Base-by-base conservation (phyloP, 2,888 invertebrate species). In the Escarpia spicata region DNA sequence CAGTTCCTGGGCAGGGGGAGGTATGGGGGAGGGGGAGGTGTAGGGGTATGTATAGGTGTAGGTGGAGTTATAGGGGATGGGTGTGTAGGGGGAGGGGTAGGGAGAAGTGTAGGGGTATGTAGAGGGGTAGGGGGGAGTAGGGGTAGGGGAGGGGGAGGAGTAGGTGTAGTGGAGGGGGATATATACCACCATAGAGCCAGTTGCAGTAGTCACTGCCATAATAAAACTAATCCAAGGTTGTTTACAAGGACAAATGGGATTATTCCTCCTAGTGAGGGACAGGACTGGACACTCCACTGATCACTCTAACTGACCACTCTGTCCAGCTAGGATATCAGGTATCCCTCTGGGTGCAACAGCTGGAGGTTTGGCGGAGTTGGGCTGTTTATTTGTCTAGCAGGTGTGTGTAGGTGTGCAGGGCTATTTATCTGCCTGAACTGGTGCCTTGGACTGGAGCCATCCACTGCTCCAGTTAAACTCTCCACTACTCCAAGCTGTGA, bases 341-440 rank as follows among this genome's bases (percentile, higher is more conserved):
- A 75, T 75, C 75, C 75, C 75, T 26, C 75, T 75, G 75, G 26
- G 75, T 6, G 19, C 75, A 75, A 75, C 75, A 75, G 75, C 75
- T 75, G 75, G 75, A 75, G 6, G 15, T 75, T 75, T 26, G 19
- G 75, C 26, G 19, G 19, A 75, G 19, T 75, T 75, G 75, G 75
- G 75, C 75, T 75, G 75, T 75, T 75, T 75, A 19, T 75, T 75
- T 75, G 75, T 75, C 19, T 75, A 75, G 75, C 75, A 75, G 75
- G 75, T 75, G 75, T 75, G 75, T 75, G 75, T 75, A 75, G 75
- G 75, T 75, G 26, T 75, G 19, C 6, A 75, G 19, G 26, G 75
- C 19, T 75, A 26, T 75, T 26, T 75, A 26, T 12, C 75, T 75
- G 75, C 19, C 75, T 52, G 15, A 9, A 52, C 15, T 52, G 52